These are phyloP conservation scores for Psephotus haematonotus DNA, from an alignment of 2,113 vertebrate genomes.

Conservation along the genomic window DNA sequence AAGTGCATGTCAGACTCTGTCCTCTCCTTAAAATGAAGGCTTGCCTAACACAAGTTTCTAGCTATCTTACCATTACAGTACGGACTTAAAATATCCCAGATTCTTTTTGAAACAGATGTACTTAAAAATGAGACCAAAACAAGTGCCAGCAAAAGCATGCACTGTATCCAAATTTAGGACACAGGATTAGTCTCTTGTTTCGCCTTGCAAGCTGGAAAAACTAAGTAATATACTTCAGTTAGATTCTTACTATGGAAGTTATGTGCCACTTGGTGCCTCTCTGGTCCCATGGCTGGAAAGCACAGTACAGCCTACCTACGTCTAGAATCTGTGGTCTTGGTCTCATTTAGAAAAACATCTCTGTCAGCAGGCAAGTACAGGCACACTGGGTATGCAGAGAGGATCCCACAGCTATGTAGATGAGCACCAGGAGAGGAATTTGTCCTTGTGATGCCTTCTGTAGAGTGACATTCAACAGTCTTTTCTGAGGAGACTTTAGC, in stretches of 20 bases:
- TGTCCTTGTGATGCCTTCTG: background rate
- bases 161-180: background rate
- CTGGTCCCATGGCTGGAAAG: background rate
- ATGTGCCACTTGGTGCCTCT: background rate
- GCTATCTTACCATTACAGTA: background rate
- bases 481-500: background rate
- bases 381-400: background rate
- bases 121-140: background rate
- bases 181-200: background rate
- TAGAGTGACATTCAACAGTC: background rate
- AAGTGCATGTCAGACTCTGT: background rate
- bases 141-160: background rate
- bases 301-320: background rate
- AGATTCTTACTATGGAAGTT: background rate
- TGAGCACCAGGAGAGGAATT: background rate
- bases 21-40: background rate
- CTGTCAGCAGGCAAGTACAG: background rate
- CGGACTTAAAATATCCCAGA: background rate
- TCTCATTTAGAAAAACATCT: background rate
- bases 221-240: background rate
- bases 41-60: background rate
- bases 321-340: background rate
- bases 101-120: background rate
- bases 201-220: background rate
- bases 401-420: background rate